Percentiles rank a stretch among this genome's conserved stretches.
These are phyloP conservation scores for Cephus cinctus DNA, from an alignment of 1,140 invertebrate species.

Conservation along the genomic window DNA sequence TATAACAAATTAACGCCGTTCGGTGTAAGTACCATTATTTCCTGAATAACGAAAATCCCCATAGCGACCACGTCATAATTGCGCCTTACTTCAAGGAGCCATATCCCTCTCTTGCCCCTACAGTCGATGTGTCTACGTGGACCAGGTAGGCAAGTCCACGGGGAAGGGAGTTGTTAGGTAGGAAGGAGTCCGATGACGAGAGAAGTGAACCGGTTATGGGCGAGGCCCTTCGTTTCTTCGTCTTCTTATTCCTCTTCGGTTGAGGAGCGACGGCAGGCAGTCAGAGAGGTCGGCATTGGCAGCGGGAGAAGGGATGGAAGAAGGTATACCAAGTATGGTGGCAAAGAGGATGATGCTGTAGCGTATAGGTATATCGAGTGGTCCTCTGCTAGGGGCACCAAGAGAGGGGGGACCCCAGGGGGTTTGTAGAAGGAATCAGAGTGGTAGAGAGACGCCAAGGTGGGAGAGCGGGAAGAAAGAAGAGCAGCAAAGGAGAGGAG, in stretches of 20 bases:
- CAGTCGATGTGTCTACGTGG: constrained; percentile 36
- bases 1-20: no score
- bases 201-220: constrained; percentile 55
- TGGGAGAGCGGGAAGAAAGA: constrained; percentile 22
- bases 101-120: no score
- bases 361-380: constrained; percentile 24
- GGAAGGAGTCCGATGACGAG: constrained; percentile 39
- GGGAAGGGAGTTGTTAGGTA: constrained; percentile 13
- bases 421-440: constrained; percentile 10
- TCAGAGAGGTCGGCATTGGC: constrained; percentile 12
- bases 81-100: background rate
- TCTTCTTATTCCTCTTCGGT: constrained; percentile 23
- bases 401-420: background rate
- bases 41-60: constrained; percentile 24
- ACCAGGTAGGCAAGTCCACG: constrained; percentile 34
- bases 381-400: background rate
- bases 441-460: constrained; percentile 1
- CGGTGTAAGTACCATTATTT: no score
- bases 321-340: constrained; percentile 55
- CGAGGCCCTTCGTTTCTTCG: constrained; percentile 41
- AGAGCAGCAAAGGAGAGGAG: constrained; percentile 13
- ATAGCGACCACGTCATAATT: background rate
- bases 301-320: constrained; percentile 16
- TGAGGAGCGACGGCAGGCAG: constrained; percentile 2
- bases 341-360: constrained; percentile 48